Evolutionary conservation across 2,797 vertebrate genomes (phyloP), one percentile per base, ranked within the genome.

Genomic region (Liasis olivaceus): DNA sequence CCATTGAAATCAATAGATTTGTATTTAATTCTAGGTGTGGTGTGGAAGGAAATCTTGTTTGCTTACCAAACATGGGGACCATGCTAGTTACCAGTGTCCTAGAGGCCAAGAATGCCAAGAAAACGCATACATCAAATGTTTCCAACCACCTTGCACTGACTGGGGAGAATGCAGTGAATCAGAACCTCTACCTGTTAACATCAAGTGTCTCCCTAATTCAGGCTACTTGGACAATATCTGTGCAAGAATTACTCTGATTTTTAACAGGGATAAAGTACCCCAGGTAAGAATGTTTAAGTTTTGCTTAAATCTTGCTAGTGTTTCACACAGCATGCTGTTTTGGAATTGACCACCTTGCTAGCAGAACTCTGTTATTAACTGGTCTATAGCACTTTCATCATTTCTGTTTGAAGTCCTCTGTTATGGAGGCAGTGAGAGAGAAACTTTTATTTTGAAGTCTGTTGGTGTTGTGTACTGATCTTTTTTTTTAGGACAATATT

Each of bases 201-300:
- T 98, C 1, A 98, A 96, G 84, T 99, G 99, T 31, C 97, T 98
- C 89, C 99, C 99, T 2, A 98, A 98, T 97, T 98, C 97, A 0
- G 95, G 97, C 58, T 98, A 98, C 96, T 96, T 98, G 26, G 99
- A 99, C 96, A 98, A 98, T 95, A 98, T 98, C 96, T 99, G 99
- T 28, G 99, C 99, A 15, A 98, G 98, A 90, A 98, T 99, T 97
- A 99, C 98, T 0, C 97, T 99, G 95, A 98, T 98, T 96, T 99
- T 99, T 96, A 98, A 98, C 0, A 98, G 95, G 0, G 98, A 98
- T 94, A 99, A 98, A 96, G 97, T 99, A 87, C 99, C 99, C 0
- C 98, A 98, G 98, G 99, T 99, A 95, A 98, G 98, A 58, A 13
- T 69, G 95, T 69, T 81, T 1, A 7, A 91, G 77, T 90, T 28